Percentiles rank a stretch among this genome's conserved stretches.
These are phyloP conservation scores for Horisme vitalbata DNA, from an alignment of 2,888 invertebrate genomes.

Conservation along the genomic window DNA sequence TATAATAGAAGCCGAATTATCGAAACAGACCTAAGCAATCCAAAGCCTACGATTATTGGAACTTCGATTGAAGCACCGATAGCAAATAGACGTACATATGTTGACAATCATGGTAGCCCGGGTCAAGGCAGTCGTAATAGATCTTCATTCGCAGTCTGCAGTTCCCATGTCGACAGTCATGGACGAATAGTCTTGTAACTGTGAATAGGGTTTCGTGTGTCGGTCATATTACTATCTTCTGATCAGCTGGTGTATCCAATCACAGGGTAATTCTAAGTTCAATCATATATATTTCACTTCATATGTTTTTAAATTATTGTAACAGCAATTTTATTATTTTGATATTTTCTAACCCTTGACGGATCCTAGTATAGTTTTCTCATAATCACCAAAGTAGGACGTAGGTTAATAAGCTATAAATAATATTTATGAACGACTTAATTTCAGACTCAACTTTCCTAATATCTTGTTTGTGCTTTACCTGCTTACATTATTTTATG, in stretches of 20 bases:
- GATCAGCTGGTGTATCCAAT: too few relatives aligned
- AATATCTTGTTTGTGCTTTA: constrained; percentile 7
- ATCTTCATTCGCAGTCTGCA: constrained; percentile 38
- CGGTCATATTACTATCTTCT: too few relatives aligned
- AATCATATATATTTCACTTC: too few relatives aligned
- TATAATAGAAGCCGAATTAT: not conserved
- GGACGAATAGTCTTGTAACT: constrained; percentile 54
- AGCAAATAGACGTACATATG: not conserved
- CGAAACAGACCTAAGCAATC: not conserved
- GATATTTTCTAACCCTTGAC: too few relatives aligned
- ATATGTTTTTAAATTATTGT: too few relatives aligned
- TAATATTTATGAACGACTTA: constrained; percentile 5
- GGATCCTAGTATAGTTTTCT: too few relatives aligned
- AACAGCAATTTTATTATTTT: too few relatives aligned
- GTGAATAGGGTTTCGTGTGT: constrained; percentile 30
- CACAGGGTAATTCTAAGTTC: too few relatives aligned
- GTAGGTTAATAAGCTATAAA: not conserved
- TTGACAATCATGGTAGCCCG: not conserved
- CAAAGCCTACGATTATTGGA: too few relatives aligned
- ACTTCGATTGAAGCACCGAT: not conserved
- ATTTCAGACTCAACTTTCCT: constrained; percentile 7
- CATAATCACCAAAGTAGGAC: too few relatives aligned
- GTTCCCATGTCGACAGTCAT: constrained; percentile 58
- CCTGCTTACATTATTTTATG: not conserved
- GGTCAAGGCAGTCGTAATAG: constrained; percentile 10